A percentile compares a stretch with the other conserved stretches of the same genome.
Evolutionary conservation across 1,140 invertebrate species (phyloP).

Genomic region (Sycophaga agraensis): DNA sequence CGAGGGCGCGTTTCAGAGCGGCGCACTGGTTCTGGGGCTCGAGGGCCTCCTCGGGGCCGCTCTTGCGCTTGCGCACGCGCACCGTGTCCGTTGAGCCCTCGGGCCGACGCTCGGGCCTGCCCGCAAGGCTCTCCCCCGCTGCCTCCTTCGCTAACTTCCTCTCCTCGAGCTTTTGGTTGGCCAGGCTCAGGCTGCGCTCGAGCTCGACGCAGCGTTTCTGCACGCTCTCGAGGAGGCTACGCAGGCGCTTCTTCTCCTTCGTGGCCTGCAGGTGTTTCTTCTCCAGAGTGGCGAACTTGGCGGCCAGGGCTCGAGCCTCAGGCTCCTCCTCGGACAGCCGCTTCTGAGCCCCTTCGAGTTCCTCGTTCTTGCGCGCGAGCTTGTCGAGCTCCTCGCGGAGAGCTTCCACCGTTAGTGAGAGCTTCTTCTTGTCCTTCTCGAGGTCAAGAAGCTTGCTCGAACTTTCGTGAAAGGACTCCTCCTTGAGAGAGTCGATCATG

Average conservation of each 20-base stretch:
- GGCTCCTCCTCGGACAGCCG: not conserved
- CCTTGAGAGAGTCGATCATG: slow-evolving; percentile 6
- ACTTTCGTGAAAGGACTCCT: not conserved
- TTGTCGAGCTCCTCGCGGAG: not conserved
- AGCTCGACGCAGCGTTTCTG: not conserved
- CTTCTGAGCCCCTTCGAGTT: not conserved
- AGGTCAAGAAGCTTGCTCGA: not conserved
- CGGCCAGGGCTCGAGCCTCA: too few relatives aligned
- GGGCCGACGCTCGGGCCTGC: too few relatives aligned
- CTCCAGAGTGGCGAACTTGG: too few relatives aligned
- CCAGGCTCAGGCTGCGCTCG: not conserved
- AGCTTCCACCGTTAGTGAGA: not conserved
- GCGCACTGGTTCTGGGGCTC: not conserved
- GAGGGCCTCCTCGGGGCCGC: too few relatives aligned
- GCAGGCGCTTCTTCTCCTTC: not conserved
- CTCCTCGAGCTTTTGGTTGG: not conserved
- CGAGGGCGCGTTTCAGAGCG: not conserved
- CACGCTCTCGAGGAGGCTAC: not conserved
- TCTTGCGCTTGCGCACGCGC: too few relatives aligned
- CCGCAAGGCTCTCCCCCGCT: slow-evolving; percentile 53
- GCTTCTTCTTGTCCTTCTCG: slow-evolving; percentile 1
- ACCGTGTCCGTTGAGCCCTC: too few relatives aligned
- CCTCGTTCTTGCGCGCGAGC: not conserved
- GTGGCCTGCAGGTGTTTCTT: not conserved
- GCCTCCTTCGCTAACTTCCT: not conserved